Evolutionary conservation across 2,113 vertebrate species (phyloP).

Genomic region (Irena cyanogastra): DNA sequence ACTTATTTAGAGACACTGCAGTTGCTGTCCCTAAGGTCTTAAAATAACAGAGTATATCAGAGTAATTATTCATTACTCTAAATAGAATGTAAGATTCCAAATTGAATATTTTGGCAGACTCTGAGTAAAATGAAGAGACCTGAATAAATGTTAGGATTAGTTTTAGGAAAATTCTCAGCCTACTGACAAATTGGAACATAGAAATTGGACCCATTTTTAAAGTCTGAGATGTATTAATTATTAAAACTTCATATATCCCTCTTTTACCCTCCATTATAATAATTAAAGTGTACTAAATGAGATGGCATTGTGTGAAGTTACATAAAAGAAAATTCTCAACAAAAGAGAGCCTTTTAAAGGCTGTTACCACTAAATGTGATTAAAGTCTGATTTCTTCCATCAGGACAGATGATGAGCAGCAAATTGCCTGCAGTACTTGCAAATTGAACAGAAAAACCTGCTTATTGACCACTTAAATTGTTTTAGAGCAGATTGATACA

Average conservation of each 20-base stretch:
- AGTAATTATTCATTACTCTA: background rate
- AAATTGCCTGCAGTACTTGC: slow-evolving; percentile 11
- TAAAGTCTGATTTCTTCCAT: slow-evolving; percentile 27
- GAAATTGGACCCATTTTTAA: background rate
- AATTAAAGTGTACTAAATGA: background rate
- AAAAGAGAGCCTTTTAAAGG: slow-evolving; percentile 13
- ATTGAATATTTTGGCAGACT: background rate
- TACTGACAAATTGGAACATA: background rate
- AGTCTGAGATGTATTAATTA: background rate
- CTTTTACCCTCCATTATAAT: background rate
- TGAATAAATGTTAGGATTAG: background rate
- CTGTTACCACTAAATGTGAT: background rate
- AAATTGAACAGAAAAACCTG: background rate
- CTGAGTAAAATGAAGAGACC: background rate
- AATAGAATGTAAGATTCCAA: background rate
- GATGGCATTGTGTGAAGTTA: background rate
- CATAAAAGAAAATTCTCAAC: slow-evolving; percentile 5
- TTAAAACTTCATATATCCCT: background rate
- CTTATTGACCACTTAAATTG: slow-evolving; percentile 30
- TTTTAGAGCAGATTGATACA: slow-evolving; percentile 15
- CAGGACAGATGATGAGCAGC: background rate
- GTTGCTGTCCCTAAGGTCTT: background rate
- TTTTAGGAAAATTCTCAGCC: background rate
- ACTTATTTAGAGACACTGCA: background rate
- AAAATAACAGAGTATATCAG: background rate